A percentile compares a stretch with the other conserved stretches of the same genome.
Conservation (phyloP, 2,797 vertebrate species). For the Pelochelys cantorii region DNA sequence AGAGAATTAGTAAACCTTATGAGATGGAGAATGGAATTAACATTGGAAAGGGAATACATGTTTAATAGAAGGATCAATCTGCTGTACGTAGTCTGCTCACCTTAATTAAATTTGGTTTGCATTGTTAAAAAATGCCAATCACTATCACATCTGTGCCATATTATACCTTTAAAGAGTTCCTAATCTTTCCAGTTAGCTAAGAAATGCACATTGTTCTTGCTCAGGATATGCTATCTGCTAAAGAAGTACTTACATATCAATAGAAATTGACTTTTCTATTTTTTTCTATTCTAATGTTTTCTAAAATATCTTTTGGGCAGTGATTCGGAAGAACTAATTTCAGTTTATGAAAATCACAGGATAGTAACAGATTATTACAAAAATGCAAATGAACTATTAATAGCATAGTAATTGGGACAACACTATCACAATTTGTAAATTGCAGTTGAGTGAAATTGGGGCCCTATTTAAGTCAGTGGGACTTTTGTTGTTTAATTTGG, state of each 20-base stretch:
- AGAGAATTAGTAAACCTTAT: neutral
- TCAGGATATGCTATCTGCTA: neutral
- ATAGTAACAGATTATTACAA: neutral
- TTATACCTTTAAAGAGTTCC: neutral
- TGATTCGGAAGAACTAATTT: neutral
- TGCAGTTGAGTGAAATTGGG: neutral
- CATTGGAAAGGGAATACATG: neutral
- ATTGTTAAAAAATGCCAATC: neutral
- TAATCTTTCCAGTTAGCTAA: neutral
- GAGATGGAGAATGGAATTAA: neutral
- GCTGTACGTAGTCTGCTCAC: neutral
- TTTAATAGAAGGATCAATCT: neutral
- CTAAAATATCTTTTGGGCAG: neutral
- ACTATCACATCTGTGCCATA: neutral
- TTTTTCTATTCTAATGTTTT: neutral
- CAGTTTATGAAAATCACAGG: neutral
- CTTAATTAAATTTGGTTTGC: neutral
- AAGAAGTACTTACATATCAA: neutral
- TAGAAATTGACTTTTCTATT: neutral
- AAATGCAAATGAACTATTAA: neutral
- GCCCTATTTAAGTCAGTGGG: neutral
- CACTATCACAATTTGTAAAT: neutral
- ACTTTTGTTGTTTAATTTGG: neutral
- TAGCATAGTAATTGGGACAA: too few relatives aligned
- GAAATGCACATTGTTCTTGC: neutral